A percentile compares a stretch with the other conserved stretches of the same genome.
phyloP scores from a whole-genome alignment of 2,113 vertebrate species.

The Pseudopipra pipra region DNA sequence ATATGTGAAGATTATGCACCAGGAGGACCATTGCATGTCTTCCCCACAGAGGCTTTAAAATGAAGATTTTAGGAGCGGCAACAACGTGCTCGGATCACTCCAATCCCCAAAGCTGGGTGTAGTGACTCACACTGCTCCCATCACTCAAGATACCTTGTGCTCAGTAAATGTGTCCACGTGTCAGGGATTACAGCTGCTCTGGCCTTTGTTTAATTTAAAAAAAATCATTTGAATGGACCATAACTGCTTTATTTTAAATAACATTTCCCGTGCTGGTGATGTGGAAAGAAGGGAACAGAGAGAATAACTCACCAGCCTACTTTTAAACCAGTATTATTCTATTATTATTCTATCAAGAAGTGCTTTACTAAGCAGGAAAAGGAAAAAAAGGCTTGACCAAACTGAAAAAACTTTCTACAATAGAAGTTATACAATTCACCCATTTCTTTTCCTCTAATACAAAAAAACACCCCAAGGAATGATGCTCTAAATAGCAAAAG shows the following conservation, averaged over 20 bases:
- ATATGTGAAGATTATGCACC: neutral
- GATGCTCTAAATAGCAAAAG: neutral
- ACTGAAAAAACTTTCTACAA: neutral
- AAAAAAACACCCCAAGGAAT: neutral
- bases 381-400: neutral
- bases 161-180: neutral
- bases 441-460: neutral
- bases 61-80: neutral
- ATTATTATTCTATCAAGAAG: neutral
- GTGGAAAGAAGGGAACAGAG: neutral
- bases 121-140: neutral
- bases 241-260: conserved; percentile 10
- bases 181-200: neutral
- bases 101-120: neutral
- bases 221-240: neutral
- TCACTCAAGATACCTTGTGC: neutral
- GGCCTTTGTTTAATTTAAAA: neutral
- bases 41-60: neutral
- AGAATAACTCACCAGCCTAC: neutral
- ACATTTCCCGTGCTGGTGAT: neutral
- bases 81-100: neutral
- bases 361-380: conserved; percentile 1
- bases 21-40: neutral
- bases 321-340: neutral
- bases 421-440: neutral